Base-by-base conservation (phyloP, 2,888 invertebrate species). In the Baccha elongata region DNA sequence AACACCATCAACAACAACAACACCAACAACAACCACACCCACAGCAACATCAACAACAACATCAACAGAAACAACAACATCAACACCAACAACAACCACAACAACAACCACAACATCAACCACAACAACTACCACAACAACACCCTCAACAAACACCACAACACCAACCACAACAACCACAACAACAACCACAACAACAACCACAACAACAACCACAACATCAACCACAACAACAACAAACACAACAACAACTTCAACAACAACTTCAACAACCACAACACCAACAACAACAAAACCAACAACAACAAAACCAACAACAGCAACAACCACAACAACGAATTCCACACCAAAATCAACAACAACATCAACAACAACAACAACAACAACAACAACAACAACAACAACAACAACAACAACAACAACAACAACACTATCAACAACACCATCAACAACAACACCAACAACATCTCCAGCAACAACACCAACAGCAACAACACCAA, bases 401-500 rank as follows among this genome's bases (percentile, higher is more conserved):
- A 3, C 84, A 81, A 13, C 79, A 83, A n/a, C 85, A 85, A 35
- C 85, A 86, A 29, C 85, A 83, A 3, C 80, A 75, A 37, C 26
- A 58, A 23, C 40, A 40, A 40, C 83, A 78, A 13, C 80, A 69
- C 40, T 50, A n/a, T n/a, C n/a, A n/a, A 52, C 46, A 62, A 48
- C 15, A 55, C 1, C 32, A 53, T 37, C 42, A 73, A 37, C 60
- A 72, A 37, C 91, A 1, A 85, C 88, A 1, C 85, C 88, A 67
- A 0, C 85, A 55, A 67, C 81, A 46, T 69, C 72, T 85, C 42
- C 75, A 87, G 69, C 75, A 86, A 76, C 75, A 88, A 72, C 86
- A 87, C 78, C 73, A 87, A 86, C 64, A 85, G 86, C 50, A 86
- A 83, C 84, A 87, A 85, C 42, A 88, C 86, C 83, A 88, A 86